These are phyloP conservation scores for Lethenteron reissneri DNA, from an alignment of 2,113 vertebrate genomes.

Conservation along the genomic window DNA sequence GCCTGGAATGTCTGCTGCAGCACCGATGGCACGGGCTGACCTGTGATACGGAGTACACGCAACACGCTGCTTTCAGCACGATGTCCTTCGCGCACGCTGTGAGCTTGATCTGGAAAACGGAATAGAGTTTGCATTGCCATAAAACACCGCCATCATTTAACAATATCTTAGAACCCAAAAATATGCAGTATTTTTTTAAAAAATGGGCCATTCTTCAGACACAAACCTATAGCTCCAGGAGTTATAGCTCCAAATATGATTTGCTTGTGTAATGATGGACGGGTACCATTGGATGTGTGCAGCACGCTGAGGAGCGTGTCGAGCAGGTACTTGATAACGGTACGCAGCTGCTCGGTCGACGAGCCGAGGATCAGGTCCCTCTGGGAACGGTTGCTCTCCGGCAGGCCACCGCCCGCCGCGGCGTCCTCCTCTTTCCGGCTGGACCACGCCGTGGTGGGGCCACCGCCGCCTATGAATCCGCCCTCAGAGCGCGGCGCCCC, in stretches of 20 bases:
- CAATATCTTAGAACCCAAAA: too few relatives aligned
- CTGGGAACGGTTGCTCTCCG: slow-evolving; percentile 8
- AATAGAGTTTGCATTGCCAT: too few relatives aligned
- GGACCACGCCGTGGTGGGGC: too few relatives aligned
- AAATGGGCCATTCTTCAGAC: too few relatives aligned
- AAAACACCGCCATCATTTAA: too few relatives aligned
- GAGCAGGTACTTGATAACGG: slow-evolving; percentile 78
- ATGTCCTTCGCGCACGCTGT: too few relatives aligned
- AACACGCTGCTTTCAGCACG: too few relatives aligned
- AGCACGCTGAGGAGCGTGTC: slow-evolving; percentile 90
- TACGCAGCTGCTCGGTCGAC: slow-evolving; percentile 84
- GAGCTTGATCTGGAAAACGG: too few relatives aligned
- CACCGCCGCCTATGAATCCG: too few relatives aligned
- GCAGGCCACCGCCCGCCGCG: slow-evolving; percentile 6
- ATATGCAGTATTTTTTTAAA: too few relatives aligned
- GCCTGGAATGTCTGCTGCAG: slow-evolving; percentile 83
- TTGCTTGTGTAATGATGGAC: background rate
- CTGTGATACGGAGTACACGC: slow-evolving; percentile 15
- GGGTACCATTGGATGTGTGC: slow-evolving; percentile 77
- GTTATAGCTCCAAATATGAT: too few relatives aligned
- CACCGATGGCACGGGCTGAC: slow-evolving; percentile 74
- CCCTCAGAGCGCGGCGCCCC: slow-evolving; percentile 25
- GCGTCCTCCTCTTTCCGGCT: slow-evolving; percentile 35
- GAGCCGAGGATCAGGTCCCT: slow-evolving; percentile 63
- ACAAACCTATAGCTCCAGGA: too few relatives aligned